A percentile compares a stretch with the other conserved stretches of the same genome.
phyloP scores from a whole-genome alignment of 2,797 vertebrate genomes.

The Melanotaenia boesemani region DNA sequence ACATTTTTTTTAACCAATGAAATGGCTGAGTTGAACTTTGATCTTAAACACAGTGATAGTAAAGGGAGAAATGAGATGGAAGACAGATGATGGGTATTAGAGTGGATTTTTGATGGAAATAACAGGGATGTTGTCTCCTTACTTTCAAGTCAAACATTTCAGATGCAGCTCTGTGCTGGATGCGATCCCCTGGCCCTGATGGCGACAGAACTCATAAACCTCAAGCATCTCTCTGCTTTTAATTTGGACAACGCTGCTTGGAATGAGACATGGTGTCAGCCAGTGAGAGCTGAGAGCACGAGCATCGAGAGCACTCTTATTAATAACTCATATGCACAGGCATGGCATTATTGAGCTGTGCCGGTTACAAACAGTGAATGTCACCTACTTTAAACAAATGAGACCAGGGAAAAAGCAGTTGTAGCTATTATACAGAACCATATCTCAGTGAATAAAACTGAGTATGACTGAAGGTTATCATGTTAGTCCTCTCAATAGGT shows the following conservation, averaged over 20 bases:
- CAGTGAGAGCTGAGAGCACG: constrained; percentile 19
- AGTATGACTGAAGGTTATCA: constrained; percentile 14
- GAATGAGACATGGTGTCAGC: constrained; percentile 54
- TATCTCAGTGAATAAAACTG: constrained; percentile 28
- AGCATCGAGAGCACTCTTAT: constrained; percentile 41
- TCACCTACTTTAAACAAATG: constrained; percentile 38
- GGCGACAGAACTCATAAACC: constrained; percentile 71
- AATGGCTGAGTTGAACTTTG: constrained; percentile 18
- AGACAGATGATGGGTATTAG: constrained; percentile 49
- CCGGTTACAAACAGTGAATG: constrained; percentile 39
- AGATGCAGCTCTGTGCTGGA: constrained; percentile 50
- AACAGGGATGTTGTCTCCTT: constrained; percentile 65
- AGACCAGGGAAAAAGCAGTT: constrained; percentile 25
- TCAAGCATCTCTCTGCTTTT: constrained; percentile 54
- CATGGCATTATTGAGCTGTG: constrained; percentile 51
- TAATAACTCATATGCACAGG: constrained; percentile 69
- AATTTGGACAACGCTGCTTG: constrained; percentile 52
- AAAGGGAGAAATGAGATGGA: constrained; percentile 48
- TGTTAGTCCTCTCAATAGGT: constrained; percentile 14
- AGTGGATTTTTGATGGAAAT: constrained; percentile 67
- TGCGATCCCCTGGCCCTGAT: constrained; percentile 58
- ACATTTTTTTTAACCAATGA: constrained; percentile 41
- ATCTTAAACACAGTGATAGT: constrained; percentile 30
- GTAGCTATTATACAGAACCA: constrained; percentile 18
- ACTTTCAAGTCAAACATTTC: constrained; percentile 62